Evolutionary conservation across 2,888 invertebrate genomes (phyloP).

Genomic region (Papilio elwesi): DNA sequence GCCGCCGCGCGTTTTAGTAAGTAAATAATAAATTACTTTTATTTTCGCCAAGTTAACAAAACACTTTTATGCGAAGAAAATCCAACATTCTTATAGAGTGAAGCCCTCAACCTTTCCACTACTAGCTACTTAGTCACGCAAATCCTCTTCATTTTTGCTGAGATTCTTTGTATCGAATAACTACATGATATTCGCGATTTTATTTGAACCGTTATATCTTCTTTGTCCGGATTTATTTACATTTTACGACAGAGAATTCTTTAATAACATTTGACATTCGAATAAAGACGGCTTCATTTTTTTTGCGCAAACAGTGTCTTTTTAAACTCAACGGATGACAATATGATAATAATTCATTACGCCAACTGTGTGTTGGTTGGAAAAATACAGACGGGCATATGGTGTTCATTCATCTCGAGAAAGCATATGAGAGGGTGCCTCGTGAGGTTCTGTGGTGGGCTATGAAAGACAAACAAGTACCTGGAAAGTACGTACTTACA

Average conservation of each 20-base stretch:
- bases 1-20: neutral
- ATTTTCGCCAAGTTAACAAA: constrained; percentile 19
- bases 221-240: constrained; percentile 6
- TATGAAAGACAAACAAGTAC: too few species aligned
- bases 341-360: too few species aligned
- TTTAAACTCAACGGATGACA: too few species aligned
- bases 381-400: too few species aligned
- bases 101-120: constrained; percentile 37
- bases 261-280: constrained; percentile 8
- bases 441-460: too few species aligned
- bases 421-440: too few species aligned
- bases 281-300: neutral
- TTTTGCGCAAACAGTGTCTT: neutral
- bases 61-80: constrained; percentile 35
- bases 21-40: constrained; percentile 3
- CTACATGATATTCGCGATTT: constrained; percentile 28
- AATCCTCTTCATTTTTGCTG: constrained; percentile 41
- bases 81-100: constrained; percentile 33
- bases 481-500: too few species aligned
- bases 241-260: neutral
- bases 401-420: too few species aligned
- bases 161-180: constrained; percentile 36
- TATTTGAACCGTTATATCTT: constrained; percentile 6
- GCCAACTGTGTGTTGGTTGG: too few species aligned
- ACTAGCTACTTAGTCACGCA: constrained; percentile 40